Evolutionary conservation across 2,888 invertebrate species (phyloP).

Genomic region (Carcina quercana): DNA sequence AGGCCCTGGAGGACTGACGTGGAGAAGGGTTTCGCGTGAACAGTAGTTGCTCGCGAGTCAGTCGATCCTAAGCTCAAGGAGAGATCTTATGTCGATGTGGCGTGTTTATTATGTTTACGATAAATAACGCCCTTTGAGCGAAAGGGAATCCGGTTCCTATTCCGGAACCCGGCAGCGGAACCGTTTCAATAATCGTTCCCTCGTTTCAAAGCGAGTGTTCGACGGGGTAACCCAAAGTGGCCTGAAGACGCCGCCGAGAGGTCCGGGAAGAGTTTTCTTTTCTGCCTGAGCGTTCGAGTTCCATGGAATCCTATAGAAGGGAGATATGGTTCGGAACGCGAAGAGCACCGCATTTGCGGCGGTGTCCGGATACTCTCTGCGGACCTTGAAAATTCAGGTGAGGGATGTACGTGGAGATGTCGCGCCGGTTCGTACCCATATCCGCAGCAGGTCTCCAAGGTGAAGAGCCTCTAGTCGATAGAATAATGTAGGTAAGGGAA

Average conservation of each 20-base stretch:
- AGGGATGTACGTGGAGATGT: slow-evolving; percentile 41
- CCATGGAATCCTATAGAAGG: slow-evolving; percentile 64
- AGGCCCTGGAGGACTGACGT: slow-evolving; percentile 75
- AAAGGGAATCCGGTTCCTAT: slow-evolving; percentile 73
- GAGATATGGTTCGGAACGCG: slow-evolving; percentile 64
- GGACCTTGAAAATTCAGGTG: slow-evolving; percentile 48
- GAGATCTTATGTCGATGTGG: slow-evolving; percentile 59
- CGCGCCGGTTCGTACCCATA: slow-evolving; percentile 76
- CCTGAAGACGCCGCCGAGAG: slow-evolving; percentile 73
- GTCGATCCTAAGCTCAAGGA: slow-evolving; percentile 74
- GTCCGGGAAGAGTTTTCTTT: slow-evolving; percentile 61
- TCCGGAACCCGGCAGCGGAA: slow-evolving; percentile 76
- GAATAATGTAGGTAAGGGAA: slow-evolving; percentile 80
- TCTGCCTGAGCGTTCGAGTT: slow-evolving; percentile 67
- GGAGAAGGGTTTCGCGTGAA: slow-evolving; percentile 66
- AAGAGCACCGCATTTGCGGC: slow-evolving; percentile 35
- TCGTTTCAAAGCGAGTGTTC: slow-evolving; percentile 30
- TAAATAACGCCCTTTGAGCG: slow-evolving; percentile 56
- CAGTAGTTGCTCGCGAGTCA: slow-evolving; percentile 74
- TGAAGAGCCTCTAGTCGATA: slow-evolving; percentile 78
- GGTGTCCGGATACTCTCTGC: slow-evolving; percentile 41
- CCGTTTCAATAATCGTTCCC: slow-evolving; percentile 56
- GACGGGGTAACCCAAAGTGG: slow-evolving; percentile 57
- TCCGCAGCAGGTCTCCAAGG: slow-evolving; percentile 86
- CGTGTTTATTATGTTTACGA: slow-evolving; percentile 26